Percentiles rank a stretch among this genome's conserved stretches.
These are phyloP conservation scores for Marisa cornuarietis DNA, from an alignment of 1,140 invertebrate genomes.

Conservation along the genomic window DNA sequence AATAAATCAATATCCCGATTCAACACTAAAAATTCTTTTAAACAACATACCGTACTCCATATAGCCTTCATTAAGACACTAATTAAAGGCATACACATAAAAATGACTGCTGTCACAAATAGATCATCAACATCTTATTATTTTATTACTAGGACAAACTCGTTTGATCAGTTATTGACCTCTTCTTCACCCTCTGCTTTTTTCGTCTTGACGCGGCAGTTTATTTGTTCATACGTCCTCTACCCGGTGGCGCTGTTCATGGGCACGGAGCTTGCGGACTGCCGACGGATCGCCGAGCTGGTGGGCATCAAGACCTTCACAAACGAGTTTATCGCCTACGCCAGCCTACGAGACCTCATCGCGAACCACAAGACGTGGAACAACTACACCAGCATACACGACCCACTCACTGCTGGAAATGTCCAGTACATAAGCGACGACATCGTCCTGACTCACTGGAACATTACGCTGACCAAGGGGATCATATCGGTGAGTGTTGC, in stretches of 20 bases:
- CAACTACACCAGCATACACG: constrained; percentile 42
- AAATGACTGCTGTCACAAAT: background rate
- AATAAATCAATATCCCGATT: background rate
- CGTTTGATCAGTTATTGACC: background rate
- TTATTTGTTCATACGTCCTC: constrained; percentile 61
- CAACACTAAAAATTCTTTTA: background rate
- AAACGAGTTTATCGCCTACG: constrained; percentile 65
- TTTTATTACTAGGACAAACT: too few species aligned
- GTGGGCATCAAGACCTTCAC: constrained; percentile 64
- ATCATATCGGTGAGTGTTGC: constrained; percentile 38
- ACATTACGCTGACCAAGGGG: constrained; percentile 37
- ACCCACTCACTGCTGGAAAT: constrained; percentile 13
- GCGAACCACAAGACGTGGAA: constrained; percentile 39
- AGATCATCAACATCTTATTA: background rate
- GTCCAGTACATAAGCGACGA: constrained; percentile 29
- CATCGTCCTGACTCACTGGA: constrained; percentile 32
- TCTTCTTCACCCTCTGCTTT: background rate
- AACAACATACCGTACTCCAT: too few species aligned
- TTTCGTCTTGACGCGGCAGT: constrained; percentile 39
- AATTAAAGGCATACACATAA: background rate
- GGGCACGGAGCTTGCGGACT: constrained; percentile 57
- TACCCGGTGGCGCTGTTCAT: constrained; percentile 62
- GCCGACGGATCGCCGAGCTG: constrained; percentile 59
- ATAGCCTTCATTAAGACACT: background rate
- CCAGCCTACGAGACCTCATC: constrained; percentile 38